These are phyloP conservation scores for Baryphthengus martii DNA, from an alignment of 2,113 vertebrate genomes.

Conservation along the genomic window DNA sequence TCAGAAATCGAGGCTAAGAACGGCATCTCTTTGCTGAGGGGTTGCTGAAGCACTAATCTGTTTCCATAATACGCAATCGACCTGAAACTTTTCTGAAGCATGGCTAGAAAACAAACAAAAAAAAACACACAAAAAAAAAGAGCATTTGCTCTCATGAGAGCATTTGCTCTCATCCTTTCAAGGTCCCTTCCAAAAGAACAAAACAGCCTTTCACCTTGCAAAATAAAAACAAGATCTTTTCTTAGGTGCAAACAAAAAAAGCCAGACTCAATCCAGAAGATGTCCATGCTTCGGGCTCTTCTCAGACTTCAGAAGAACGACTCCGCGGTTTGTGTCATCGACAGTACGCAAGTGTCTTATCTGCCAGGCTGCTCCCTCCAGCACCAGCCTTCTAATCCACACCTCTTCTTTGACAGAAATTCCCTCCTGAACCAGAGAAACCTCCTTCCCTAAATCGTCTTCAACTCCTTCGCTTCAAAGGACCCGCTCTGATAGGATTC, in stretches of 20 bases:
- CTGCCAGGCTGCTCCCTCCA: neutral
- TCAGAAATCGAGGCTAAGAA: neutral
- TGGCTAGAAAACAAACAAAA: neutral
- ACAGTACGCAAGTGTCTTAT: neutral
- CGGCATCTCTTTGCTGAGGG: neutral
- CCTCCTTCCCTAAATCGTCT: neutral
- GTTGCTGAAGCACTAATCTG: neutral
- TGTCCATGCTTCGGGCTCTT: neutral
- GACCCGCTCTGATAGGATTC: neutral
- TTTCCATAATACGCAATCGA: neutral
- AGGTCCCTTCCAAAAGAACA: too few species aligned
- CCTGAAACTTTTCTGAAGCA: neutral
- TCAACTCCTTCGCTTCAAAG: neutral
- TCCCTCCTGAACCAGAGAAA: neutral
- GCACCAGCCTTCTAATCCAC: neutral
- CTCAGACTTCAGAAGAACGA: neutral
- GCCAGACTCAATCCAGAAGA: neutral
- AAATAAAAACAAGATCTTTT: neutral
- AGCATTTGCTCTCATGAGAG: too few species aligned
- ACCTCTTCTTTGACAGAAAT: neutral
- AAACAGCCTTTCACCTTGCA: neutral
- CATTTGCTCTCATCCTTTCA: neutral
- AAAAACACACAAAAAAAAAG: neutral
- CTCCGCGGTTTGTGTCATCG: fast-evolving
- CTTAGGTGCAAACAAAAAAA: neutral